A percentile compares a stretch with the other conserved stretches of the same genome.
Conservation (phyloP, 2,113 vertebrate species). For the Thryonomys swinderianus region DNA sequence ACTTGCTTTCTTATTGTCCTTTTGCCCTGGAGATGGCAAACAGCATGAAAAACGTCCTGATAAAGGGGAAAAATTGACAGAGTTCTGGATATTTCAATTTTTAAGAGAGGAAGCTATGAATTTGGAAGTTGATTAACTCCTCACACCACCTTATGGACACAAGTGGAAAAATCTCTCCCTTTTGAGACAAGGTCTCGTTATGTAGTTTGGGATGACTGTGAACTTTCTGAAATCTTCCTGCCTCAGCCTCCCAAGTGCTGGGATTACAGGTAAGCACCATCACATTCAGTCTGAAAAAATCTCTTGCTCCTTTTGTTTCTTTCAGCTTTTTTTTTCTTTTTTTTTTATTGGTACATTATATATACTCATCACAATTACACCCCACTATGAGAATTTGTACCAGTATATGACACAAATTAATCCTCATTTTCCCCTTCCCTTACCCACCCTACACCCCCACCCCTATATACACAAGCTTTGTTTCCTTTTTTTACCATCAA, state of each 20-base stretch:
- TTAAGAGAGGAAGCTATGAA: not conserved
- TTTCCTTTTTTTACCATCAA: too few relatives aligned
- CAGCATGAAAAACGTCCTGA: not conserved
- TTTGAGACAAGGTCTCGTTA: not conserved
- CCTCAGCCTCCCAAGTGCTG: not conserved
- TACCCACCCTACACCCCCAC: too few relatives aligned
- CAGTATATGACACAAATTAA: too few relatives aligned
- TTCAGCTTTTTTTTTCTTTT: too few relatives aligned
- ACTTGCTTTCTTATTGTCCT: not conserved
- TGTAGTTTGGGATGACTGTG: not conserved
- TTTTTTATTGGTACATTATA: too few relatives aligned
- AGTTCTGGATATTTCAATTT: not conserved
- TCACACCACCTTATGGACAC: not conserved
- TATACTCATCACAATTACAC: too few relatives aligned
- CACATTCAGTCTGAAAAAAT: too few relatives aligned
- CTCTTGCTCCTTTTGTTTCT: too few relatives aligned
- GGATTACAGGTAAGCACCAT: too few relatives aligned
- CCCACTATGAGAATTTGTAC: too few relatives aligned
- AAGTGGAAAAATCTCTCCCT: not conserved
- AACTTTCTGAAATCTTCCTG: not conserved
- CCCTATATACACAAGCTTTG: too few relatives aligned
- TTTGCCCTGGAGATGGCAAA: not conserved
- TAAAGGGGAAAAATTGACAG: not conserved
- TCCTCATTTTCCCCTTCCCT: too few relatives aligned
- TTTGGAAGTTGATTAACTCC: not conserved